Conservation (phyloP, 2,888 invertebrate genomes). For the Ectemnius lituratus region DNA sequence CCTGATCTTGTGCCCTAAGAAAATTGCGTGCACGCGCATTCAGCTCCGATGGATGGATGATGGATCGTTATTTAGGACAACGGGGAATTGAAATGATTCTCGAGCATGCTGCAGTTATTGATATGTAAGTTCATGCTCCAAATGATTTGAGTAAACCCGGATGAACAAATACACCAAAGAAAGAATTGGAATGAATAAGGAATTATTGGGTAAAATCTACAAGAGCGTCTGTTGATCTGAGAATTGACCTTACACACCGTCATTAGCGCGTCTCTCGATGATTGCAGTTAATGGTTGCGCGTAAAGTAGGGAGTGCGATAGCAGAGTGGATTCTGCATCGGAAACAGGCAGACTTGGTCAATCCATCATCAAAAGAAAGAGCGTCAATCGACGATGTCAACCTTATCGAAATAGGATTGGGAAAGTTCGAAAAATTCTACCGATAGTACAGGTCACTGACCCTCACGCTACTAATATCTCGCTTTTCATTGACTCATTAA, state of each 20-base stretch:
- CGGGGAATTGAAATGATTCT: background rate
- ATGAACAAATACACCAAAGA: too few relatives aligned
- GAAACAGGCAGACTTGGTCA: too few relatives aligned
- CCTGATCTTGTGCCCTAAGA: conserved; percentile 20
- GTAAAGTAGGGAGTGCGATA: background rate
- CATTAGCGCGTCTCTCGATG: too few relatives aligned
- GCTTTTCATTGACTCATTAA: background rate
- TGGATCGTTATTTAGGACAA: background rate
- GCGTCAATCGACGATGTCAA: background rate
- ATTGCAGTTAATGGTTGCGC: background rate
- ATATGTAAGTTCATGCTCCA: too few relatives aligned
- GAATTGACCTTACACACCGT: too few relatives aligned
- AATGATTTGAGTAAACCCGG: too few relatives aligned
- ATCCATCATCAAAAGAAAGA: too few relatives aligned
- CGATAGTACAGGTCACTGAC: conserved; percentile 52
- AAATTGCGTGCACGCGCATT: conserved; percentile 14
- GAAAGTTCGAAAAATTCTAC: conserved; percentile 25
- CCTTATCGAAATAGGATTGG: conserved; percentile 47
- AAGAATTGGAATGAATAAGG: too few relatives aligned
- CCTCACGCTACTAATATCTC: background rate
- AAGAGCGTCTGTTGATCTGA: too few relatives aligned
- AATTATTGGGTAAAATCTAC: too few relatives aligned
- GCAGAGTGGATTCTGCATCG: too few relatives aligned
- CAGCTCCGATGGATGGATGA: background rate
- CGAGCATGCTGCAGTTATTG: too few relatives aligned